Evolutionary conservation across 2,113 vertebrate species (phyloP).

Genomic region (Castor canadensis): DNA sequence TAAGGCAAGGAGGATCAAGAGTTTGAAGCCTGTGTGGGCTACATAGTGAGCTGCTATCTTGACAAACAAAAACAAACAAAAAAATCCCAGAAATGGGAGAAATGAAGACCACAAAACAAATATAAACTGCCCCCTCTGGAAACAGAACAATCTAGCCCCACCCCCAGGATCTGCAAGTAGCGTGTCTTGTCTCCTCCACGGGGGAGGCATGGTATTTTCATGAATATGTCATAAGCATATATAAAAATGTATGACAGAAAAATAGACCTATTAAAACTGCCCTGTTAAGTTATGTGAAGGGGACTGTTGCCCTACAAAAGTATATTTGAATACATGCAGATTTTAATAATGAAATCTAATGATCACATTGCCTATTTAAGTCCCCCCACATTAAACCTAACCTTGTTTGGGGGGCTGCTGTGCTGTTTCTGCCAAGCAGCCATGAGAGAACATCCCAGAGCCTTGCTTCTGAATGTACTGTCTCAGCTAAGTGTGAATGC

Average conservation of each 20-base stretch:
- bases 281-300: not conserved
- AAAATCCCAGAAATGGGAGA: not conserved
- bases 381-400: constrained; percentile 54
- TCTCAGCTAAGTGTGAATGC: constrained; percentile 83
- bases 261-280: not conserved
- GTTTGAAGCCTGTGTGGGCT: too few species aligned
- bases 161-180: not conserved
- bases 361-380: constrained; percentile 70
- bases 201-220: not conserved
- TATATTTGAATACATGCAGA: constrained; percentile 24
- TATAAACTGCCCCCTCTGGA: not conserved
- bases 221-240: not conserved
- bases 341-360: constrained; percentile 27
- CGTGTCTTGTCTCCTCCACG: not conserved
- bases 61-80: too few species aligned
- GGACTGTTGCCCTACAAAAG: not conserved
- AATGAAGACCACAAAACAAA: constrained; percentile 7
- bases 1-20: too few species aligned
- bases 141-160: not conserved
- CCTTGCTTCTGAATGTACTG: constrained; percentile 85
- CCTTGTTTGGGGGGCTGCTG: constrained; percentile 76
- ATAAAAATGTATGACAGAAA: not conserved
- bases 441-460: constrained; percentile 56
- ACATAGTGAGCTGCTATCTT: too few species aligned
- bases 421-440: constrained; percentile 81